These are phyloP conservation scores for Tenthredo mesomela DNA, from an alignment of 2,888 invertebrate species.

Conservation along the genomic window DNA sequence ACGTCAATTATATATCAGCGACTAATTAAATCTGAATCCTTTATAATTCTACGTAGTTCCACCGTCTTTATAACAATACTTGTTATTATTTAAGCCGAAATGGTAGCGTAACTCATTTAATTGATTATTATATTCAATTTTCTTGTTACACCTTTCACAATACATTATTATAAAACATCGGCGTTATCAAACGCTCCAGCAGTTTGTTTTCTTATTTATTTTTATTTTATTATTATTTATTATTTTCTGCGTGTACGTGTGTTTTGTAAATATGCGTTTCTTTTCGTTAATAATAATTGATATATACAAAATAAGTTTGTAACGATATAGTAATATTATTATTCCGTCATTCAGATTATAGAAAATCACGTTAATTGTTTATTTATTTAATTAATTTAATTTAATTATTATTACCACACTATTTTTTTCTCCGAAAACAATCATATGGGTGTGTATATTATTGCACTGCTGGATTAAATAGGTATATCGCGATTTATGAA, in stretches of 20 bases:
- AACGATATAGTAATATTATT: background rate
- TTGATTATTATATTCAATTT: background rate
- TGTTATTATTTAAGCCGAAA: background rate
- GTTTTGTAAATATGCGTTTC: background rate
- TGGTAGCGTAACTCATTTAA: background rate
- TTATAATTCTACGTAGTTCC: background rate
- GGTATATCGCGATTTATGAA: background rate
- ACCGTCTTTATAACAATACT: constrained; percentile 1
- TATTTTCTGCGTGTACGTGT: background rate
- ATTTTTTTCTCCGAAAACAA: background rate
- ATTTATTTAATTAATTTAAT: background rate
- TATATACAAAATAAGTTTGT: constrained; percentile 3
- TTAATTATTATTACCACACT: background rate
- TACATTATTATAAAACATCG: constrained; percentile 26
- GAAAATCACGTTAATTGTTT: background rate
- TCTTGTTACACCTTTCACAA: constrained; percentile 6
- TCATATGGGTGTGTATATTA: background rate
- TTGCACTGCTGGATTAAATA: background rate
- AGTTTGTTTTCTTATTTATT: background rate
- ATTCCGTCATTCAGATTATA: background rate
- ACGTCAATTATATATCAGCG: background rate
- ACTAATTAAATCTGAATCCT: background rate
- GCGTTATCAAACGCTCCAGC: background rate
- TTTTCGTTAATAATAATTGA: background rate
- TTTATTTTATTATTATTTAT: no score